Conservation (phyloP, 2,797 vertebrate species). For the Pseudomugil tenellus region DNA sequence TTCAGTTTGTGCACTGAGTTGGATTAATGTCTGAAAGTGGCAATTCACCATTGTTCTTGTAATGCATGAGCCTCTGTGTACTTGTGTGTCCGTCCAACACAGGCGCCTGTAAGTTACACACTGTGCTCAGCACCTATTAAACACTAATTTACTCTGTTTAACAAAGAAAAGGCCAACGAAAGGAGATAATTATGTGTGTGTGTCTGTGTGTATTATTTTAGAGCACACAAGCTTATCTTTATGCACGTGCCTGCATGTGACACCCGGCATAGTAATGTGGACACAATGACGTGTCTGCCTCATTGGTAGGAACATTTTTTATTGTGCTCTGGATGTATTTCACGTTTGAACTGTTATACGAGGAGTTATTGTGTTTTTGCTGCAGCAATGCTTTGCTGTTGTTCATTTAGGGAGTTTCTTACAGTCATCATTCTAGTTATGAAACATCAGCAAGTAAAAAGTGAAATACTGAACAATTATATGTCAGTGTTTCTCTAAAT, state of each 20-base stretch:
- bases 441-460: background rate
- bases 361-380: conserved; percentile 13
- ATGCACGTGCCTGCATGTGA: conserved; percentile 31
- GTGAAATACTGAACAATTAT: conserved; percentile 10
- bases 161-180: conserved; percentile 24
- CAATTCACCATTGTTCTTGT: conserved; percentile 60
- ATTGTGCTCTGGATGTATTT: no score
- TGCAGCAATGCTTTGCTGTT: background rate
- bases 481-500: conserved; percentile 10
- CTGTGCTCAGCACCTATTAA: conserved; percentile 24
- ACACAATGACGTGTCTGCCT: conserved; percentile 22
- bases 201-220: conserved; percentile 1
- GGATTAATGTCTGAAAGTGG: conserved; percentile 61
- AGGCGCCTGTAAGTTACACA: conserved; percentile 17
- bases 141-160: conserved; percentile 25
- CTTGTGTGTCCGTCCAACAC: conserved; percentile 18
- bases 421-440: background rate
- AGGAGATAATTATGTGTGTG: conserved; percentile 16
- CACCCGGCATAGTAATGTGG: conserved; percentile 29
- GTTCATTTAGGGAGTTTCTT: conserved; percentile 16
- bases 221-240: conserved; percentile 22
- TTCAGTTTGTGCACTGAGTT: conserved; percentile 45
- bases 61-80: conserved; percentile 31
- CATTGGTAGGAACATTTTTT: background rate
- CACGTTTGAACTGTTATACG: background rate